These are phyloP conservation scores for Ceyx melanurus DNA, from an alignment of 2,113 vertebrate species.

Conservation along the genomic window DNA sequence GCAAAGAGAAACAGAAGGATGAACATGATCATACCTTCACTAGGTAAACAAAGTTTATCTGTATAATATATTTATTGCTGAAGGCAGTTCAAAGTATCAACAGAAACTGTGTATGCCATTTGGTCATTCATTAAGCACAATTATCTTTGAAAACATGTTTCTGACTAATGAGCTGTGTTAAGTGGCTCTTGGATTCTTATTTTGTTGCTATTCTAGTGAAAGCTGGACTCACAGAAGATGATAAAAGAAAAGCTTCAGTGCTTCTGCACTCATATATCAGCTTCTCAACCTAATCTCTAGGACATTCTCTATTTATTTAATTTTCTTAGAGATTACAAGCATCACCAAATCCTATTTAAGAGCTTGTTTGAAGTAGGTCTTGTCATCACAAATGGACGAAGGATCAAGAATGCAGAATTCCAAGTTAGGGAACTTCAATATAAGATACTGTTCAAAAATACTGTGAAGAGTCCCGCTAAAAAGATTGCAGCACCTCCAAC, in stretches of 20 bases:
- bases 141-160: slow-evolving; percentile 15
- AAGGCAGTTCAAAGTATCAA: neutral
- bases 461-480: neutral
- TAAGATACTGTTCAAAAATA: neutral
- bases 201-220: neutral
- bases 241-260: slow-evolving; percentile 2
- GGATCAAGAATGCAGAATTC: neutral
- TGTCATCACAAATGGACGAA: neutral
- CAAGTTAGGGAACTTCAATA: neutral
- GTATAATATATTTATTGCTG: slow-evolving; percentile 12
- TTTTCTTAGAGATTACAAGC: neutral
- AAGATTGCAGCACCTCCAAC: neutral
- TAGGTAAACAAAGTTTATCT: slow-evolving; percentile 8
- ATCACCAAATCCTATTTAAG: neutral
- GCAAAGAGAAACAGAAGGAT: neutral
- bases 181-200: neutral
- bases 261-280: neutral
- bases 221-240: neutral
- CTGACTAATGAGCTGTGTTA: slow-evolving; percentile 26
- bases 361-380: slow-evolving; percentile 3
- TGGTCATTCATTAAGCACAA: neutral
- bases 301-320: neutral
- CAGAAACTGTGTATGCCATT: neutral
- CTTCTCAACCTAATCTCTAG: neutral
- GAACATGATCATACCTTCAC: neutral